Percentiles rank a stretch among this genome's conserved stretches.
Conservation (phyloP, 2,888 invertebrate genomes). For the Phymatocera aterrima region DNA sequence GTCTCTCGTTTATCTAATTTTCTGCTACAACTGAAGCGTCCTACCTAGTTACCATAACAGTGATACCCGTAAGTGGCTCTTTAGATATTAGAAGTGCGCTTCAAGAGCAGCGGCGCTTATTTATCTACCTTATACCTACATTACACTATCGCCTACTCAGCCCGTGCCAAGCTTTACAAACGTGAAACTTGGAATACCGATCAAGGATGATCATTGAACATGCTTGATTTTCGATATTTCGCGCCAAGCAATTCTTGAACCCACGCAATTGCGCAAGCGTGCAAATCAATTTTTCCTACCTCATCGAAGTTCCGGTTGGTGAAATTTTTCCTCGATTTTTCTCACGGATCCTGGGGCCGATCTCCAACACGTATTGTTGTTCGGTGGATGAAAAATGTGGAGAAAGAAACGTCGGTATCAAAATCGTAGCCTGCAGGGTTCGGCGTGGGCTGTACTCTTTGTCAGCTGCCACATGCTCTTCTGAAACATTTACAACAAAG, state of each 20-base stretch:
- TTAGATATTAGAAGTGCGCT: slow-evolving; percentile 49
- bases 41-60: slow-evolving; percentile 56
- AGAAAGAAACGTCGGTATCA: background rate
- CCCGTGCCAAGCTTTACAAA: too few relatives aligned
- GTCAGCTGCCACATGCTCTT: background rate
- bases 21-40: slow-evolving; percentile 45
- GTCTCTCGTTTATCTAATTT: slow-evolving; percentile 32
- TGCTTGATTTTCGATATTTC: too few relatives aligned
- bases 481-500: too few relatives aligned
- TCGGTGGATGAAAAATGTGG: slow-evolving; percentile 21
- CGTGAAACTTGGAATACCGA: too few relatives aligned
- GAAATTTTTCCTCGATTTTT: too few relatives aligned
- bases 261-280: background rate
- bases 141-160: too few relatives aligned
- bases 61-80: slow-evolving; percentile 52
- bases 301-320: too few relatives aligned
- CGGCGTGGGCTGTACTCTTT: background rate
- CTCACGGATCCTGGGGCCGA: background rate
- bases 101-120: background rate
- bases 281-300: too few relatives aligned
- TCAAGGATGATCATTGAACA: too few relatives aligned
- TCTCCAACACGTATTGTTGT: background rate
- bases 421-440: too few relatives aligned
- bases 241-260: too few relatives aligned
- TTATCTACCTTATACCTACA: background rate